A percentile compares a stretch with the other conserved stretches of the same genome.
These are phyloP conservation scores for Rhabdomys pumilio DNA, from an alignment of 2,797 vertebrate genomes.

Conservation along the genomic window DNA sequence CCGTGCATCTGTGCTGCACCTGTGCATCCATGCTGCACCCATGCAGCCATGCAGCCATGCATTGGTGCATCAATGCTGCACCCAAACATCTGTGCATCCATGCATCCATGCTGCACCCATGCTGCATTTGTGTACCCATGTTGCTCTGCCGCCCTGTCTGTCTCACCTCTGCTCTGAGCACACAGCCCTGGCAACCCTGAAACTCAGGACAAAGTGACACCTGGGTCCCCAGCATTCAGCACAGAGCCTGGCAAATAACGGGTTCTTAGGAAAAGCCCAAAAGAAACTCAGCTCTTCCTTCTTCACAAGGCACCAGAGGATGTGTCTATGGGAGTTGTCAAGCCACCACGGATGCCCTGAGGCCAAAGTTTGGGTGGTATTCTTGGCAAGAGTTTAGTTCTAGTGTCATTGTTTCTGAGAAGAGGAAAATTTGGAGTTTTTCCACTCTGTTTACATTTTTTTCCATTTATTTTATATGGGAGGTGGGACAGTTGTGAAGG, in stretches of 20 bases:
- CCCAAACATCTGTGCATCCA: no score
- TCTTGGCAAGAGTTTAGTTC: neutral
- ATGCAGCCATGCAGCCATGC: no score
- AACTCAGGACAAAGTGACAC: neutral
- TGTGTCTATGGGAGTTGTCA: neutral
- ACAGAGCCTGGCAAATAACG: neutral
- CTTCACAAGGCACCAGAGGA: neutral
- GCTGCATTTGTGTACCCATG: fast-evolving
- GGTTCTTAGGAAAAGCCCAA: neutral
- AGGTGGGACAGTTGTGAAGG: neutral
- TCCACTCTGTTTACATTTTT: neutral
- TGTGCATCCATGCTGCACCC: no score
- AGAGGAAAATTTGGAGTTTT: neutral
- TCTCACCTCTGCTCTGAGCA: neutral
- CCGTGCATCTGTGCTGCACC: no score
- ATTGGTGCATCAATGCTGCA: no score
- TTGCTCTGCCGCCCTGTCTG: no score
- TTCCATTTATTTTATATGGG: neutral
- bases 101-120: no score
- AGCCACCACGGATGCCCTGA: neutral
- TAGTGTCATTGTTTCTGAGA: neutral
- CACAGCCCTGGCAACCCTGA: neutral
- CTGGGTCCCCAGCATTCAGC: neutral
- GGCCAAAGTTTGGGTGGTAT: neutral
- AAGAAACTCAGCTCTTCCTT: neutral